Evolutionary conservation across 2,113 vertebrate genomes (phyloP), one percentile per base, ranked within the genome.

Genomic region (Oncorhynchus nerka): DNA sequence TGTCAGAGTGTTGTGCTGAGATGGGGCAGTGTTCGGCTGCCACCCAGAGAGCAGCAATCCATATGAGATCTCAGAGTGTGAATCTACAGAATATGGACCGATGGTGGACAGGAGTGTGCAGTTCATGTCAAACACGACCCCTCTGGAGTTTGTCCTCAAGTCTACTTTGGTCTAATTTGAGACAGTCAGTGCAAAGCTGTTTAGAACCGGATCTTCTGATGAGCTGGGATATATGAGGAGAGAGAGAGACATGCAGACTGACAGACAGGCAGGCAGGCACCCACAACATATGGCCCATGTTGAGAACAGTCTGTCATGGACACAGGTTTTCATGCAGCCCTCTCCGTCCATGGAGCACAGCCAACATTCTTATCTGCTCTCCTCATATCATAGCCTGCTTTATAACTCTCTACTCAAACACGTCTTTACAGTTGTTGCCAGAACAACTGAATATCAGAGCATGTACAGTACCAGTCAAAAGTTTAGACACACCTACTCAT

Each of bases 331-430:
- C 32, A 20, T 64, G 81, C 7, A 39, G 76, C 69, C 74, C 65
- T 19, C 24, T 76, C 67, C 68, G 26, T 49, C 67, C n/a, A 70
- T 84, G 85, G 81, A 75, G 6, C 22, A 32, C 22, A 12, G 83
- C 86, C 84, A 86, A 71, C 62, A 72, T 68, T 79, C 69, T 78
- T 67, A 79, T 86, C 73, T 77, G 76, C 77, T 78, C 69, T 80
- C 61, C 77, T 74, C 77, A 82, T 74, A 67, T 80, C 68, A 49
- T 64, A 39, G 55, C 76, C 70, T 75, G 72, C 62, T 74, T 77
- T 77, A 75, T 76, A 81, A 88, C 71, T 22, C 5, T 19, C 9
- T 30, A 70, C 62, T 79, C 78, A 81, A 84, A 81, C 74, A 79
- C 70, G 49, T 83, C 70, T 74, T 34, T 81, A 84, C 71, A 73